Evolutionary conservation across 2,797 vertebrate species (phyloP).

Genomic region (Aldrovandia affinis): DNA sequence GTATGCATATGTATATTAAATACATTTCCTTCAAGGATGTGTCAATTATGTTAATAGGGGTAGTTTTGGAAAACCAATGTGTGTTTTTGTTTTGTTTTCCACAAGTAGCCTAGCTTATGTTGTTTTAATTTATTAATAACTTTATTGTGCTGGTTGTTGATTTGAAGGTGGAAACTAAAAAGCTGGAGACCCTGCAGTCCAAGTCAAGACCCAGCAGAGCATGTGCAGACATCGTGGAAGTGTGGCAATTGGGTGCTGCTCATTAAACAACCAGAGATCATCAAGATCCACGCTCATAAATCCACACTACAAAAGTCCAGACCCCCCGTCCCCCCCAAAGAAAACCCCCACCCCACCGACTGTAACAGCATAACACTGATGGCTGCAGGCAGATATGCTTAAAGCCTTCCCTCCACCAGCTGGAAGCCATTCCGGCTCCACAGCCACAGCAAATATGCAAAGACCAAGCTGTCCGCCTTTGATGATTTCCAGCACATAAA

Average conservation of each 20-base stretch:
- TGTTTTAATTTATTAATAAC: no score
- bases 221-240: background rate
- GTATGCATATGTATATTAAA: no score
- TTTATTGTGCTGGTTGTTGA: no score
- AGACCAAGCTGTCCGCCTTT: constrained; percentile 25
- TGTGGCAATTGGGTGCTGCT: background rate
- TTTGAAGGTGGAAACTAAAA: no score
- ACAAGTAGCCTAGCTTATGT: no score
- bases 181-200: no score
- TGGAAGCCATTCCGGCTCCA: constrained; percentile 12
- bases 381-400: constrained; percentile 1
- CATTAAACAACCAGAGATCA: background rate
- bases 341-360: background rate
- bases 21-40: no score
- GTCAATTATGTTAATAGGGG: no score
- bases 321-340: background rate
- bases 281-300: constrained; percentile 12
- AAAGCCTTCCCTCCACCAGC: constrained; percentile 2
- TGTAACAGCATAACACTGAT: constrained; percentile 12
- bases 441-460: constrained; percentile 30
- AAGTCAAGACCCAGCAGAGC: background rate
- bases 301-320: background rate
- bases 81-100: no score
- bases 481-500: constrained; percentile 28
- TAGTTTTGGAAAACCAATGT: no score